Percentiles rank a stretch among this genome's conserved stretches.
Evolutionary conservation across 1,140 invertebrate genomes (phyloP).

Genomic region (Zaprionus tsacasi): DNA sequence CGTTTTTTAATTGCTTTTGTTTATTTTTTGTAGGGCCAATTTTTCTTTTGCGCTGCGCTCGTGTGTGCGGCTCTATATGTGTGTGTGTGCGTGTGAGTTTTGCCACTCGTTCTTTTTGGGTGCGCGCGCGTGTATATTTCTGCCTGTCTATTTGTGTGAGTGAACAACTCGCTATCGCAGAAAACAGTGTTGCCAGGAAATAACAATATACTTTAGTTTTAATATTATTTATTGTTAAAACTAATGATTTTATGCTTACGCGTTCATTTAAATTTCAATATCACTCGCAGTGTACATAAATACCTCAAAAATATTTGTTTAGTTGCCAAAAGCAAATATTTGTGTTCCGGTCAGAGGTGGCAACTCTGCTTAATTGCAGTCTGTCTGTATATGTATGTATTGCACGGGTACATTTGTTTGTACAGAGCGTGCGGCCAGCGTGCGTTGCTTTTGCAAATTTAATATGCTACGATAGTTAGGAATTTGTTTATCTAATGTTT

Average conservation of each 20-base stretch:
- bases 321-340: slow-evolving; percentile 17
- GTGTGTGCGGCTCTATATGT: slow-evolving; percentile 44
- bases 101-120: slow-evolving; percentile 64
- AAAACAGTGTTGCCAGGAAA: slow-evolving; percentile 38
- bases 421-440: slow-evolving; percentile 72
- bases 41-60: slow-evolving; percentile 76
- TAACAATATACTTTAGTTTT: slow-evolving; percentile 4
- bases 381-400: slow-evolving; percentile 80
- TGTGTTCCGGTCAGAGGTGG: slow-evolving; percentile 38
- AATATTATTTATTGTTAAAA: not conserved
- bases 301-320: not conserved
- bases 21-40: slow-evolving; percentile 80
- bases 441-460: slow-evolving; percentile 57
- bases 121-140: slow-evolving; percentile 70
- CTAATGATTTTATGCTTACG: not conserved
- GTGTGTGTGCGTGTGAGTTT: slow-evolving; percentile 42
- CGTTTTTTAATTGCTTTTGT: slow-evolving; percentile 81
- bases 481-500: slow-evolving; percentile 27
- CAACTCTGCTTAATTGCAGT: slow-evolving; percentile 79
- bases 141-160: slow-evolving; percentile 42
- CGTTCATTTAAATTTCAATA: not conserved
- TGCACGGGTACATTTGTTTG: slow-evolving; percentile 67
- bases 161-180: slow-evolving; percentile 40
- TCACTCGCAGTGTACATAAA: not conserved
- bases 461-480: slow-evolving; percentile 37